Base-by-base conservation (phyloP, 1,140 invertebrate species). In the Pemphigus obesinymphae region DNA sequence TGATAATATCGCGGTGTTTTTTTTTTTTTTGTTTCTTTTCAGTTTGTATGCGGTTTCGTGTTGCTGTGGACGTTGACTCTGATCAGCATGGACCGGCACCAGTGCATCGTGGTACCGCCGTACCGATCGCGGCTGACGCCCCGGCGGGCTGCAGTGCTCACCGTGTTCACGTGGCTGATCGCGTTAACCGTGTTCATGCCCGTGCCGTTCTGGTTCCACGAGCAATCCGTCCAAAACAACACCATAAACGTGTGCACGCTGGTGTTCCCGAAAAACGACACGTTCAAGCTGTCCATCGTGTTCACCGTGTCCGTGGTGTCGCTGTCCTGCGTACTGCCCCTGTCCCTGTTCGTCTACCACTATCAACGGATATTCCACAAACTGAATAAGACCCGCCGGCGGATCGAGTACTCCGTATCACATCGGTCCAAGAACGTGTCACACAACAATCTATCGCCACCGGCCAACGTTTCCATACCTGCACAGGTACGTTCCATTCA, bases 11-110 rank as follows among this genome's bases (percentile, higher is more conserved):
- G n/a, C n/a, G n/a, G n/a, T n/a, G n/a, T n/a, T n/a, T n/a, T n/a
- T n/a, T n/a, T n/a, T n/a, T 20, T 53, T 53, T n/a, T 76, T 8
- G 31, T n/a, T n/a, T n/a, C n/a, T n/a, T n/a, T n/a, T n/a, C 87
- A 91, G 90, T 89, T 90, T 78, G 90, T 90, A 0, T 90, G 90
- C 82, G 90, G 90, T 13, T 89, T 90, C 70, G 89, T 90, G 13
- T 86, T 91, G 6, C 86, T 91, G 11, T 91, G 90, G 90, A 90
- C 90, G 4, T 84, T 91, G 45, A 90, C 89, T 5, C 85, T 90
- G 26, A 90, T 91, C 85, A 90, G 89, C 63, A 89, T 90, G 85
- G 90, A 90, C 84, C 86, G 90, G 45, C 87, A 90, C 83, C 86
- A 88, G 40, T 91, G 90, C 84, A 87, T 91, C 66, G 89, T 88